These are phyloP conservation scores for Ennomos erosarius DNA, from an alignment of 2,888 invertebrate species.

Conservation along the genomic window DNA sequence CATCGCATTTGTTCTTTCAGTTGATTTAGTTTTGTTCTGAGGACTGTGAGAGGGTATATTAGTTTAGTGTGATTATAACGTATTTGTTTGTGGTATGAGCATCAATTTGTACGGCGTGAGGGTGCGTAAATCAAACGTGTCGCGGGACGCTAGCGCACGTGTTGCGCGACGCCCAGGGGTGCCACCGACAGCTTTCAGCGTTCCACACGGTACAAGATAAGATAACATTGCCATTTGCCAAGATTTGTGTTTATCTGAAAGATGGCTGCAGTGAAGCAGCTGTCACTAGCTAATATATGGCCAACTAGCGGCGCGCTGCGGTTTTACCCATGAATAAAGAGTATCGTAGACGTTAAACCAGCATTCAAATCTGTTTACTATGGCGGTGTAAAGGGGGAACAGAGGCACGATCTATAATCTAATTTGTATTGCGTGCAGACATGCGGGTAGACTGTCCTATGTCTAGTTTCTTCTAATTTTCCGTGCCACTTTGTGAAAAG, in stretches of 20 bases:
- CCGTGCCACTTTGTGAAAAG: too few relatives aligned
- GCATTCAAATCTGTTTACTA: too few relatives aligned
- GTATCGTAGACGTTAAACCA: too few relatives aligned
- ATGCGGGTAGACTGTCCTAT: too few relatives aligned
- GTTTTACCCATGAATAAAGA: too few relatives aligned
- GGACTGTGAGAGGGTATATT: neutral
- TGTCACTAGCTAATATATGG: too few relatives aligned
- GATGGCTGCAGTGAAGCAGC: too few relatives aligned
- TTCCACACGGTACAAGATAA: slow-evolving; percentile 26
- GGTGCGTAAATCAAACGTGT: slow-evolving; percentile 74
- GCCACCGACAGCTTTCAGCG: slow-evolving; percentile 11
- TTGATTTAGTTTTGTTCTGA: slow-evolving; percentile 4
- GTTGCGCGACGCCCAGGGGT: slow-evolving; percentile 50
- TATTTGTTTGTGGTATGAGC: slow-evolving; percentile 60
- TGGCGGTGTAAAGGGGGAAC: too few relatives aligned
- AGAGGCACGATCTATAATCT: too few relatives aligned
- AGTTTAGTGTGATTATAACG: slow-evolving; percentile 48
- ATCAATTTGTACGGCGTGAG: slow-evolving; percentile 64
- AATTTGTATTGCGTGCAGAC: too few relatives aligned
- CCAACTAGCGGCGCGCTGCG: too few relatives aligned
- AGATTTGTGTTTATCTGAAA: neutral
- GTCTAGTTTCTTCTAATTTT: too few relatives aligned
- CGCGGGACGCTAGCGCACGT: slow-evolving; percentile 61
- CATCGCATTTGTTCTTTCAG: slow-evolving; percentile 14
- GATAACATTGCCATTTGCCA: slow-evolving; percentile 23